Evolutionary conservation across 2,888 invertebrate genomes (phyloP), one percentile per base, ranked within the genome.

Genomic region (Apamea monoglypha): DNA sequence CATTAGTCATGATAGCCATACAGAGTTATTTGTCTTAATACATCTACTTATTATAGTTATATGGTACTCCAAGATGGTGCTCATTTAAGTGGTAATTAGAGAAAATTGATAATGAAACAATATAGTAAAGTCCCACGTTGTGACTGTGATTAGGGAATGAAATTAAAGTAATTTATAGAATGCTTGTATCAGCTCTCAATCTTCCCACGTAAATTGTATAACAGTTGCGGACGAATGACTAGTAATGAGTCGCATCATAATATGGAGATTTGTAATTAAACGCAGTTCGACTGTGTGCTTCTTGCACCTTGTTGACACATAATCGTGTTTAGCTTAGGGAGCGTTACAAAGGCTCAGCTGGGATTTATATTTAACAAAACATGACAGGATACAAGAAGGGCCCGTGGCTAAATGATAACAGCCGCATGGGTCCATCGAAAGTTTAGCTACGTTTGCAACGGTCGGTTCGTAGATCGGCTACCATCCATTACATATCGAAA

Each of bases 101-200:
- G 83, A 86, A 78, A 72, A 83, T 86, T 78, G 78, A 87, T 76
- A 80, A 66, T 61, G 61, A 36, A 85, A 87, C 76, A 85, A 87
- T 84, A 73, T n/a, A n/a, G n/a, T n/a, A 74, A 76, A 85, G 67
- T 87, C 85, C 63, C 85, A 85, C 85, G 76, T 69, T 61, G 74
- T 16, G 72, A 75, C 69, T 73, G 44, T 87, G 76, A 70, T 87
- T 76, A 81, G 72, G 76, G 69, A 87, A 85, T 72, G 25, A 77
- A 84, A 87, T 87, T 87, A 81, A 87, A 75, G 59, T 87, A 87
- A 79, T 83, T 76, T 76, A 84, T 74, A 81, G 80, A 84, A 85
- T 85, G 77, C 56, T 88, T 64, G 61, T 86, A 88, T 77, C 78
- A 64, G 63, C 21, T 76, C 14, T 59, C 59, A 40, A 86, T 88